A percentile compares a stretch with the other conserved stretches of the same genome.
These are phyloP conservation scores for Drosophila flavopinicola DNA, from an alignment of 2,888 invertebrate genomes.

Conservation along the genomic window DNA sequence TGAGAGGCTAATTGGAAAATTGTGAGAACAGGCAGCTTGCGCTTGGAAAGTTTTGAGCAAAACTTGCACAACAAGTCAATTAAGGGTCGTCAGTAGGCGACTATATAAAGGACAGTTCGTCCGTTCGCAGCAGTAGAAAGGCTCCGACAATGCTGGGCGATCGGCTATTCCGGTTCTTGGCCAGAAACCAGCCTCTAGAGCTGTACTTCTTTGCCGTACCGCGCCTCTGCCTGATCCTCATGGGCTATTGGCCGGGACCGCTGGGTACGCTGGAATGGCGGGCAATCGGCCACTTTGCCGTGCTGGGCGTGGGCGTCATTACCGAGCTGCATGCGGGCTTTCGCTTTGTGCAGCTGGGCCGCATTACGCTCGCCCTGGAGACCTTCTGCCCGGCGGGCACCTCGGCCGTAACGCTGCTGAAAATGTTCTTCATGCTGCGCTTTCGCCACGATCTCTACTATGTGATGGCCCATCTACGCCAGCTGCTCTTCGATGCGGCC, in stretches of 20 bases:
- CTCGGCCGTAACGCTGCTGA: constrained; percentile 76
- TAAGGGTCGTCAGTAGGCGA: constrained; percentile 6
- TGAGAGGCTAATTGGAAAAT: constrained; percentile 16
- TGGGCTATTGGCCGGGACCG: constrained; percentile 73
- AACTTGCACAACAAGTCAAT: constrained; percentile 62
- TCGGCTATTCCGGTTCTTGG: constrained; percentile 58
- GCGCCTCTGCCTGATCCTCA: constrained; percentile 51
- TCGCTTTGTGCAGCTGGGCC: constrained; percentile 1
- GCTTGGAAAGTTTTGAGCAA: constrained; percentile 25
- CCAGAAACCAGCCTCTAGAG: constrained; percentile 43
- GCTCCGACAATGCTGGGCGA: too few species aligned
- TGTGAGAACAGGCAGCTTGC: constrained; percentile 40
- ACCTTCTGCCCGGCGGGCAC: constrained; percentile 77
- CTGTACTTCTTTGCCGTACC: constrained; percentile 73
- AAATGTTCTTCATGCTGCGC: constrained; percentile 68
- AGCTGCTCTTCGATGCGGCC: constrained; percentile 40
- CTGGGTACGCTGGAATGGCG: constrained; percentile 2
- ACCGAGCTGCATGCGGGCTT: constrained; percentile 75
- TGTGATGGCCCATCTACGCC: constrained; percentile 44
- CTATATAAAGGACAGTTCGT: constrained; percentile 1
- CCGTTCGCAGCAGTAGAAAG: neutral
- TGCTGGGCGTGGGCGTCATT: constrained; percentile 69
- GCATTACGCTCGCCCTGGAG: constrained; percentile 65
- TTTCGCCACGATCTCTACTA: constrained; percentile 60
- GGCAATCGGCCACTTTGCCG: constrained; percentile 50